Evolutionary conservation across 2,113 vertebrate species (phyloP), one percentile per base, ranked within the genome.

Genomic region (Epinephelus lanceolatus): DNA sequence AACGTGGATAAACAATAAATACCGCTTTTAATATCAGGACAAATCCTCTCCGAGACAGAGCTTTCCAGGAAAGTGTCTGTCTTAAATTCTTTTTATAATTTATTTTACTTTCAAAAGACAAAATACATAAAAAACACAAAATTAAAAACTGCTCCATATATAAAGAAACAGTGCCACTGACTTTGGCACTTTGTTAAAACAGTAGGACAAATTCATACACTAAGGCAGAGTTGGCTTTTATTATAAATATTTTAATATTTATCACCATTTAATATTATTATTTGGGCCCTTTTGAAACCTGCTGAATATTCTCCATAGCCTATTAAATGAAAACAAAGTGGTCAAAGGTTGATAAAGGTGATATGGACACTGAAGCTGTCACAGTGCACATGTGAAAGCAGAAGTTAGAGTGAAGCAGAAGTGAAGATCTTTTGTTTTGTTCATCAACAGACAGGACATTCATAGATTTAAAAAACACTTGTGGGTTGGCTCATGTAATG

Each of bases 321-420:
- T 21, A 25, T 9, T 40, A 37, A 27, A 71, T 65, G 6, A 53
- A 30, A 45, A 71, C 12, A 62, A 25, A 6, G 21, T 23, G 8
- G 19, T 1, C 5, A 57, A 42, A 53, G 13, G 1, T 33, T 66
- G 7, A 9, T 25, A 53, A 52, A n/a, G 5, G 2, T 42, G 6
- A 25, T 19, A 14, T 6, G n/a, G 62, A 23, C 18, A 45, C 10
- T 27, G 5, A 49, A 47, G 55, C 2, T 52, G 9, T 19, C 3
- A 14, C 14, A 55, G 42, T 9, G 3, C 10, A 47, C 1, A 56
- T 33, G 21, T 53, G n/a, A 18, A 53, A 67, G 45, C 30, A 60
- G 23, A 60, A 74, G 78, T 74, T 5, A 25, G 40, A 23, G 45
- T 21, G 1, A 83, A 71, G 66, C 47, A 70, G 56, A 76, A 71